Evolutionary conservation across 1,140 invertebrate species (phyloP).

Genomic region (Yoshiicerus persimilis): DNA sequence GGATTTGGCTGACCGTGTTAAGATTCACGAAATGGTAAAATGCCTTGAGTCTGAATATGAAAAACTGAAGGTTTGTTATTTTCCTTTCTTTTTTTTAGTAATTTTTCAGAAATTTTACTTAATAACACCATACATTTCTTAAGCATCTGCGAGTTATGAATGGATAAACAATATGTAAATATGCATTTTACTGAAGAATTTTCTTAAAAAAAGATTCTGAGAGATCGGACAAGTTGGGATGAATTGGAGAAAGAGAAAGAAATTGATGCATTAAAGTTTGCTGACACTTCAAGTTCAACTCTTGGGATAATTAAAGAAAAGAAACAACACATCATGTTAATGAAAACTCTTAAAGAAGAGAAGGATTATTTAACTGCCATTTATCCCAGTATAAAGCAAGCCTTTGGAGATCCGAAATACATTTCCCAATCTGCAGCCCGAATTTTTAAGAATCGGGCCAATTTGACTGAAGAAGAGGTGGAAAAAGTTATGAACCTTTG

Average conservation of each 20-base stretch:
- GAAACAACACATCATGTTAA: not conserved
- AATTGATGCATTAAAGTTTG: not conserved
- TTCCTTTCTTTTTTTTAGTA: too few relatives aligned
- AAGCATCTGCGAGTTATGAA: too few relatives aligned
- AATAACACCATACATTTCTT: too few relatives aligned
- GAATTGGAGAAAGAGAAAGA: not conserved
- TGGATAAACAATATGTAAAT: not conserved
- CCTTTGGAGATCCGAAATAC: not conserved
- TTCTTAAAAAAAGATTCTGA: not conserved
- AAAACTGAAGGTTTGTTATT: constrained; percentile 27
- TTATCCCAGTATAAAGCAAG: not conserved
- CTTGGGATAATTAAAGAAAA: not conserved
- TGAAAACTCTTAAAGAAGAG: constrained; percentile 13
- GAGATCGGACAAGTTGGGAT: not conserved
- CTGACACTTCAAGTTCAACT: not conserved
- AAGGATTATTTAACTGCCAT: not conserved
- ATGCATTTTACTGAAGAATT: not conserved
- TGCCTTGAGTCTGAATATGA: constrained; percentile 38
- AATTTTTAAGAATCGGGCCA: not conserved
- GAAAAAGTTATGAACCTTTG: constrained; percentile 39
- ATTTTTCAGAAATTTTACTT: too few relatives aligned
- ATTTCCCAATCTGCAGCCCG: not conserved
- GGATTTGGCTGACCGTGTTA: constrained; percentile 40
- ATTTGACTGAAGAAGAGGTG: constrained; percentile 39
- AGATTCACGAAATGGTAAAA: constrained; percentile 44